These are phyloP conservation scores for Drosophila mauritiana DNA, from an alignment of 1,140 invertebrate species.

Conservation along the genomic window DNA sequence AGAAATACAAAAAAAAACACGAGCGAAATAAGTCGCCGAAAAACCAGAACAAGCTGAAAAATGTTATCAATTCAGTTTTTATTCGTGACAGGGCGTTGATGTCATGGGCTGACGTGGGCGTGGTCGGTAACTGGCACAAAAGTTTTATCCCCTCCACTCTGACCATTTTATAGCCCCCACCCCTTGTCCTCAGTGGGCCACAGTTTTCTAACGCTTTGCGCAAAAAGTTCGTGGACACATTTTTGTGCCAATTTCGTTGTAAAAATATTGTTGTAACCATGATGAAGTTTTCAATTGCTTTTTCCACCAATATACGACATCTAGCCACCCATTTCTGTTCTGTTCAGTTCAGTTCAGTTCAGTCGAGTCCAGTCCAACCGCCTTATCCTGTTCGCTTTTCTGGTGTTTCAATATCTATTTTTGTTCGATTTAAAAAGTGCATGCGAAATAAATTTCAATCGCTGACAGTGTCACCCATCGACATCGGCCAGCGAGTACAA, in stretches of 20 bases:
- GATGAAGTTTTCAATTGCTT: slow-evolving; percentile 83
- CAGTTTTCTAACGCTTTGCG: slow-evolving; percentile 62
- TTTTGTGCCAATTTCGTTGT: slow-evolving; percentile 82
- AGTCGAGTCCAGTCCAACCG: not conserved
- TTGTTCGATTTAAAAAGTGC: slow-evolving; percentile 76
- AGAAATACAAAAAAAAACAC: slow-evolving; percentile 1
- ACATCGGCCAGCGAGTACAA: slow-evolving; percentile 19
- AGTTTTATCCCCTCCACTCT: slow-evolving; percentile 13
- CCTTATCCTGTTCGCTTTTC: slow-evolving; percentile 3
- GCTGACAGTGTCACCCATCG: slow-evolving; percentile 41
- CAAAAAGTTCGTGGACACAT: slow-evolving; percentile 76
- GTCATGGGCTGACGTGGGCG: slow-evolving; percentile 54
- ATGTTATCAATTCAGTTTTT: slow-evolving; percentile 79
- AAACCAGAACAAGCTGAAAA: slow-evolving; percentile 64
- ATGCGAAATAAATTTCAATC: slow-evolving; percentile 74
- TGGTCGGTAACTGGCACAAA: slow-evolving; percentile 59
- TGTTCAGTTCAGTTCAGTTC: no score
- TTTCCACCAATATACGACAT: slow-evolving; percentile 61
- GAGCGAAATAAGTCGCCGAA: slow-evolving; percentile 19
- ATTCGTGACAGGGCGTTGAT: slow-evolving; percentile 62
- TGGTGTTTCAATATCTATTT: slow-evolving; percentile 66
- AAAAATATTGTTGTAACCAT: slow-evolving; percentile 81
- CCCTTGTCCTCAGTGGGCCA: not conserved
- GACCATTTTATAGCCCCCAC: not conserved
- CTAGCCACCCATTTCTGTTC: slow-evolving; percentile 2